Evolutionary conservation across 2,797 vertebrate species (phyloP), one percentile per base, ranked within the genome.

Genomic region (Centroberyx gerrardi): DNA sequence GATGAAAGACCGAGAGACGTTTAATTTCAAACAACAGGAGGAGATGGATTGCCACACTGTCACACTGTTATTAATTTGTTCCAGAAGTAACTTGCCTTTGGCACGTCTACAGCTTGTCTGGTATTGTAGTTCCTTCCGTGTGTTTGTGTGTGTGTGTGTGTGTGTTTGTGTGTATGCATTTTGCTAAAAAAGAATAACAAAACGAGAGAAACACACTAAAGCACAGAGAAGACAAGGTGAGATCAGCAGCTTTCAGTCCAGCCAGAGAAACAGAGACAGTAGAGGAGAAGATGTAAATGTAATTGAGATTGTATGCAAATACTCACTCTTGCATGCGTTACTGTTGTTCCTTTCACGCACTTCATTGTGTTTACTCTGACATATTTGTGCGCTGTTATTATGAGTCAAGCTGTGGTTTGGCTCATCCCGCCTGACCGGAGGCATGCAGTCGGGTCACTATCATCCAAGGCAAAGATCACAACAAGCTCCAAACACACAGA

Each of bases 41-140:
- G 40, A 59, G 31, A 63, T 15, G 51, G 28, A 22, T 22, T 55
- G 22, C 1, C 66, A 70, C 36, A 0, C 0, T 51, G 22, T 22
- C 66, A 70, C 36, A 0, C 0, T 51, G 65, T 63, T 62, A 66
- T 69, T 75, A 42, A 72, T 54, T 74, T 60, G 58, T 55, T 64
- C 59, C 53, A 65, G 33, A 67, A 40, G 48, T 48, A 53, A 28
- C 14, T 5, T 8, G 13, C 65, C 36, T 3, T 29, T 33, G 33
- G 7, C 33, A 4, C 7, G 4, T 33, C 33, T 33, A 33, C 33
- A 33, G 7, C 33, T 33, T 33, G 33, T 33, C 31, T 33, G 3
- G 31, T 6, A 33, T 4, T 33, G 33, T 33, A 7, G 13, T 27
- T 31, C 2, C 31, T 1, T 66, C 8, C 44, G 17, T 52, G 36